Conservation (phyloP, 92 coral and sea anemone species). For the Siderastrea siderea region DNA sequence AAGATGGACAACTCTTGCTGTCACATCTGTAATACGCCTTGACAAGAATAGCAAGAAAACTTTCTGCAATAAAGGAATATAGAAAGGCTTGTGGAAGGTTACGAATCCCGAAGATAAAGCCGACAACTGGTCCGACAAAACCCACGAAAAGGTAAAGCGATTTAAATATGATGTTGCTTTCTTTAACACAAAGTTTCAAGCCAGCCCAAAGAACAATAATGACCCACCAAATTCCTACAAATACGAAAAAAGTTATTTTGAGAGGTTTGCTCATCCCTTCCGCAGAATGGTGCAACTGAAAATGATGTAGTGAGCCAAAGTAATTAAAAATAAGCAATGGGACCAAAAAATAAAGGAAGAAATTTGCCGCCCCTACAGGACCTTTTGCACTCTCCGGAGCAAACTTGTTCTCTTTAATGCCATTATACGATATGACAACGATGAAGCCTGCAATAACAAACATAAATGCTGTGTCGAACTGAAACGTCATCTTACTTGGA, state of each 20-base stretch:
- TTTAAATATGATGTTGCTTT: conserved; percentile 1
- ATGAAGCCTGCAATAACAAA: conserved; percentile 87
- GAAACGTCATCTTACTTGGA: conserved; percentile 88
- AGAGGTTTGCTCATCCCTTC: conserved; percentile 10
- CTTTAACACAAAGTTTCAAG: conserved; percentile 22
- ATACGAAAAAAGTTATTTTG: conserved; percentile 33
- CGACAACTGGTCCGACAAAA: conserved; percentile 26
- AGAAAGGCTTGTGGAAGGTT: conserved; percentile 81
- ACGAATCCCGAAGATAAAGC: conserved; percentile 4
- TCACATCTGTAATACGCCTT: no score
- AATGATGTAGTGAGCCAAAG: conserved; percentile 63
- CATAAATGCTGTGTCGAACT: conserved; percentile 95
- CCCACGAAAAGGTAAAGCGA: neutral
- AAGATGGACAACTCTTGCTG: no score
- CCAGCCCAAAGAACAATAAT: conserved; percentile 75
- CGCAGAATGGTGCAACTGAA: conserved; percentile 1
- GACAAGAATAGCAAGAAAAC: conserved; percentile 14
- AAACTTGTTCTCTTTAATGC: conserved; percentile 38
- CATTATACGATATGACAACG: conserved; percentile 78
- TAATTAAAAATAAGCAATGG: conserved; percentile 85
- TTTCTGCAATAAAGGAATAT: conserved; percentile 63
- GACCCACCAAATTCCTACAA: conserved; percentile 68
- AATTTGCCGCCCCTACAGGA: conserved; percentile 76
- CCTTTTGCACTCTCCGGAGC: conserved; percentile 43
- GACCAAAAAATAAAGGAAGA: conserved; percentile 79